phyloP scores from a whole-genome alignment of 2,888 invertebrate genomes.

The Acrobasis suavella region DNA sequence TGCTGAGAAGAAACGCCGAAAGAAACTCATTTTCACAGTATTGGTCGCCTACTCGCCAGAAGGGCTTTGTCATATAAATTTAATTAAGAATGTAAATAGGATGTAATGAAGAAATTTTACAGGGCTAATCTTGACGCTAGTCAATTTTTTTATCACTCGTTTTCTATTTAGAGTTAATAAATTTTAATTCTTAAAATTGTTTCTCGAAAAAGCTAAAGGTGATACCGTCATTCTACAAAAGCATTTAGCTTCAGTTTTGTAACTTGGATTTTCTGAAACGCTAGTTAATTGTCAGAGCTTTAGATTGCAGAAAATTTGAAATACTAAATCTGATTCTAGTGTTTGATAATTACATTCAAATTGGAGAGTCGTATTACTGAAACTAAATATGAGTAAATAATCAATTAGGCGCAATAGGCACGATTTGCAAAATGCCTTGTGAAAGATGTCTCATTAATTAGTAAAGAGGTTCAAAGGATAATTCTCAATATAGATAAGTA shows the following conservation, averaged over 20 bases:
- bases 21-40: too few species aligned
- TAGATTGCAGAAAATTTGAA: background rate
- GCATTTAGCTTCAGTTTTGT: background rate
- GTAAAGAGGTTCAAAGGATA: too few species aligned
- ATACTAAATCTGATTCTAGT: background rate
- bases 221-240: background rate
- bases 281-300: background rate
- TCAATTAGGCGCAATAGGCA: background rate
- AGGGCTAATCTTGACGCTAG: too few species aligned
- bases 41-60: too few species aligned
- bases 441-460: too few species aligned
- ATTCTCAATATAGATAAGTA: too few species aligned
- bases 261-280: background rate
- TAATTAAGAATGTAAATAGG: too few species aligned
- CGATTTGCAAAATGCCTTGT: background rate
- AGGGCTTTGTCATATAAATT: too few species aligned
- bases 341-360: conserved; percentile 38
- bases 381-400: background rate
- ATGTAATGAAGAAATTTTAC: too few species aligned
- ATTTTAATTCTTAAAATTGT: background rate
- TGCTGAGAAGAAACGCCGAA: too few species aligned
- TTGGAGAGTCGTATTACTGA: conserved; percentile 35
- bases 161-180: too few species aligned
- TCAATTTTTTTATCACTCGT: too few species aligned
- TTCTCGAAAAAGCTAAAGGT: background rate